Base-by-base conservation (phyloP, 2,113 vertebrate species). In the Rhinopithecus roxellana region DNA sequence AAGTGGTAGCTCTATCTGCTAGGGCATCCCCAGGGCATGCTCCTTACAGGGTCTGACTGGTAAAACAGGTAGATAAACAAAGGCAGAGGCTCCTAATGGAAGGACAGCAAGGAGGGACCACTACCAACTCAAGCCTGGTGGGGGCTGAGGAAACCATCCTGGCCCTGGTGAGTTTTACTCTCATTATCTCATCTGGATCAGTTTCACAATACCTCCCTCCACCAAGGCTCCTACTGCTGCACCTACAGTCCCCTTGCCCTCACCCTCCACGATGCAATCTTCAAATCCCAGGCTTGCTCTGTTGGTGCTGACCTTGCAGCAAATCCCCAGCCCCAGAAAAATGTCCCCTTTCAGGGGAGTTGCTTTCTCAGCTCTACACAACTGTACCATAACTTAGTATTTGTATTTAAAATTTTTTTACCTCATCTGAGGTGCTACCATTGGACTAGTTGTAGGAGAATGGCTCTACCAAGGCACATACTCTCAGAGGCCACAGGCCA, bases 1-100 rank as follows among this genome's bases (percentile, higher is more conserved):
- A 79, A 38, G 2, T 2, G 14, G 4, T 2, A 4, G 32, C 23
- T 69, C 35, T 59, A 3, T 0, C 6, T 11, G 22, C 30, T 50
- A 50, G 48, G 38, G 27, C 18, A 45, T n/a, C 17, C 40, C 30
- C 14, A 1, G 27, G 61, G 27, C 14, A 18, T 9, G 12, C 14
- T 32, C 35, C 38, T 61, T 6, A 18, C 14, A 45, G 5, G 55
- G 11, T 45, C n/a, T 78, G 57, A n/a, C 22, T 35, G 74, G 18
- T 30, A 8, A 27, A 40, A 32, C 8, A 38, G 35, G 18, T 1
- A 14, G 12, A 23, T 7, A 10, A 48, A 5, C 7, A 18, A 43
- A 50, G 4, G 25, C 23, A 8, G 48, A 14, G 55, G 11, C 27
- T 22, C 30, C 70, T n/a, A 9, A 35, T 48, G 45, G 8, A 38